Conservation (phyloP, 1,140 invertebrate genomes). For the Drosophila kanapiae region DNA sequence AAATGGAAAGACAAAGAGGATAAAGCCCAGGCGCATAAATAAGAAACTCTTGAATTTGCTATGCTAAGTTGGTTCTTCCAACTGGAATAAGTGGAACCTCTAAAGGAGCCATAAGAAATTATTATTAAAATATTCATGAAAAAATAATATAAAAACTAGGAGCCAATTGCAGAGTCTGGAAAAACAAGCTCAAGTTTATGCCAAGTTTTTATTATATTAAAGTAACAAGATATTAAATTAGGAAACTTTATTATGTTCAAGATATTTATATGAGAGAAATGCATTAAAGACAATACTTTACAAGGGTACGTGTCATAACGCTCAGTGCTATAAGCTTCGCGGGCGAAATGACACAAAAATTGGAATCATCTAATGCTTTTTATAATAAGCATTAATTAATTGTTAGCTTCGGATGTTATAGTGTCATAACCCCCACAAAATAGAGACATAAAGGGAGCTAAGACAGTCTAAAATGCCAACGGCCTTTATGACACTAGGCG, state of each 20-base stretch:
- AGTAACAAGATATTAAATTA: not conserved
- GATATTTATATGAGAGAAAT: not conserved
- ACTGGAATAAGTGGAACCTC: constrained; percentile 2
- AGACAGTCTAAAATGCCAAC: no score
- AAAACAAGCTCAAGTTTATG: not conserved
- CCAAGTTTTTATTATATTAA: not conserved
- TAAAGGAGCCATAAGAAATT: constrained; percentile 13
- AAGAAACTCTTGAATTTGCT: constrained; percentile 10
- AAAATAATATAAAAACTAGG: constrained; percentile 1
- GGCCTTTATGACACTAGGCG: no score
- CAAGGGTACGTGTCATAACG: no score
- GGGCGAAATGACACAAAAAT: no score
- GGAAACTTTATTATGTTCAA: not conserved
- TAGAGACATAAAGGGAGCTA: no score
- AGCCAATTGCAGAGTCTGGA: not conserved
- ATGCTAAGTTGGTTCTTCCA: constrained; percentile 20
- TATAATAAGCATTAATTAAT: no score
- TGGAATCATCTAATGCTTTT: no score
- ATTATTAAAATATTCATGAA: constrained; percentile 29
- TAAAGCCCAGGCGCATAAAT: not conserved
- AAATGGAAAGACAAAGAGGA: not conserved
- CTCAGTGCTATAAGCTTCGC: no score
- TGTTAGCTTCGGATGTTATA: no score
- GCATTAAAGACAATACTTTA: no score
- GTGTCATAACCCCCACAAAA: no score